Percentiles rank a stretch among this genome's conserved stretches.
Conservation (phyloP, 2,888 invertebrate species). For the Calameuta pallipes region DNA sequence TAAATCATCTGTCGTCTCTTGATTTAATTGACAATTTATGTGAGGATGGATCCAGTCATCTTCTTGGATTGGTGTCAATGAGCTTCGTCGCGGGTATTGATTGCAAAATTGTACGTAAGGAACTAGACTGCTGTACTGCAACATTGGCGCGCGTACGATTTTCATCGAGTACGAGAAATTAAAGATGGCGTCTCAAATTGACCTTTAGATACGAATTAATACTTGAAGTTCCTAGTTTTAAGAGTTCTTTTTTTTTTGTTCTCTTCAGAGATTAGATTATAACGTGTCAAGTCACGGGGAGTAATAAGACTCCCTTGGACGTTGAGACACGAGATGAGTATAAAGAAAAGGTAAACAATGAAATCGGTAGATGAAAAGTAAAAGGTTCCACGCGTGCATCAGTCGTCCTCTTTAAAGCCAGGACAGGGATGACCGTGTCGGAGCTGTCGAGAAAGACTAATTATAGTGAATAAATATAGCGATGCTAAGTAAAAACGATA, state of each 20-base stretch:
- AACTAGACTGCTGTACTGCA: background rate
- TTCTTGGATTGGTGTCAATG: background rate
- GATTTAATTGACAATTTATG: background rate
- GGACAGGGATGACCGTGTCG: background rate
- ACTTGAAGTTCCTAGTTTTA: conserved; percentile 21
- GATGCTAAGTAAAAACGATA: background rate
- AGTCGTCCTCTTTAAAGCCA: background rate
- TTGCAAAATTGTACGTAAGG: background rate
- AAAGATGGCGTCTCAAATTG: background rate
- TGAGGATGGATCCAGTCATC: background rate
- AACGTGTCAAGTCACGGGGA: background rate
- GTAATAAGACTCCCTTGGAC: background rate
- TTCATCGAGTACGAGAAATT: background rate
- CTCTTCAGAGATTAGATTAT: background rate
- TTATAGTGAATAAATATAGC: background rate
- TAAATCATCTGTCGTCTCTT: background rate
- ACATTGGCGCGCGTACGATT: background rate
- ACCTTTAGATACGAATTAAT: background rate
- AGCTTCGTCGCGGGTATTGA: background rate
- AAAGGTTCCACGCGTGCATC: background rate
- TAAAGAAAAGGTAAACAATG: background rate
- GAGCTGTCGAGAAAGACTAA: background rate
- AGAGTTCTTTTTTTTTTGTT: background rate
- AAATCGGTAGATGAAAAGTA: background rate
- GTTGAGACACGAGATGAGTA: background rate